Evolutionary conservation across 2,888 invertebrate genomes (phyloP), one percentile per base, ranked within the genome.

Genomic region (Chalcis sispes): DNA sequence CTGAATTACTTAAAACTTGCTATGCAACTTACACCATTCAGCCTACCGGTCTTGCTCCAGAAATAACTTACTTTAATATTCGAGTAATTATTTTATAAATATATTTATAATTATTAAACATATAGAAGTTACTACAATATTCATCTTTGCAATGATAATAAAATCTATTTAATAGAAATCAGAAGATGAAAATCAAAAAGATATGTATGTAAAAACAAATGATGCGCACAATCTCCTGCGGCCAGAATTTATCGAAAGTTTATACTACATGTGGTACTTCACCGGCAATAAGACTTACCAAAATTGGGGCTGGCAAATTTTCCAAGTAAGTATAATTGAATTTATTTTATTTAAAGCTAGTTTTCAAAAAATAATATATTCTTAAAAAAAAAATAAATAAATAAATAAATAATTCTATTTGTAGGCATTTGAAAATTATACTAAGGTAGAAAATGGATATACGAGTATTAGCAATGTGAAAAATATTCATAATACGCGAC

Each of bases 231-330:
- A 96, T 88, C 91, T 99, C 4, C 90, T 98, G 56, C 92, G 99
- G 10, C 99, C 99, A 0, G 99, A 99, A 89, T 98, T 98, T 79
- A 92, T 99, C 13, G 99, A 99, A 90, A 98, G 97, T 85, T 91
- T 99, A 73, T 99, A 96, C 92, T 98, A 98, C 87, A 93, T 99
- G 92, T 98, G 98, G 89, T 95, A 98, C 81, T 90, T 98, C 25
- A 99, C 98, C 1, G 96, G 96, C 50, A 98, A 99, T 89, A 93
- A 93, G 78, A 98, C 96, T 36, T 99, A 98, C 89, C 97, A 98
- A 86, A 96, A 98, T 72, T 98, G 98, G 98, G 99, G 98, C 20
- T 99, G 99, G 98, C 92, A 94, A 85, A 97, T 99, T 83, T 99
- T 96, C 87, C 94, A 95, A 91, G 92, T 91, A 84, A 77, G 79